Base-by-base conservation (phyloP, 2,113 vertebrate species). In the Amphiprion percula region DNA sequence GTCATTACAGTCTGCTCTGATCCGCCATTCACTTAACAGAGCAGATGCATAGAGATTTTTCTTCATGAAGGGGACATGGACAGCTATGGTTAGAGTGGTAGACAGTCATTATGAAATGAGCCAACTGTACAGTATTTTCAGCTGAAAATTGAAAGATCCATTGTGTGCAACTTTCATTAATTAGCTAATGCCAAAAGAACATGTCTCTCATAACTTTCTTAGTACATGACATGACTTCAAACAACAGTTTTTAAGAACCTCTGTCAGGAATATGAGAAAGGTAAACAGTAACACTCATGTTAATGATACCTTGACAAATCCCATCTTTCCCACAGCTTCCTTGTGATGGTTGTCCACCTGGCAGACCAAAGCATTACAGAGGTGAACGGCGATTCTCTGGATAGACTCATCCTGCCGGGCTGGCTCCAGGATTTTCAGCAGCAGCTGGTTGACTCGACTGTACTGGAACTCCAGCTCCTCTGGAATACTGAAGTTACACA, bases 341-440 rank as follows among this genome's bases (percentile, higher is more conserved):
- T 99, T 99, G 89, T 99, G 98, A 82, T 99, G 97, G 0, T 99
- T 99, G 95, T 99, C 98, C 92, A 99, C 98, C 94, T 99, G 98
- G 91, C 98, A 99, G 87, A 99, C 98, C 83, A 99, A 88, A 23
- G 98, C 98, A 0, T 99, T 99, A 89, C 98, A 99, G 74, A 99
- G 96, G 86, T 99, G 98, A 58, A 99, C 98, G 0, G 98, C 98
- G 0, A 99, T 99, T 68, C 98, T 96, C 95, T 99, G 98, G 94
- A 99, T 99, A 0, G 98, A 99, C 92, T 99, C 98, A 0, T 99
- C 98, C 93, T 99, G 98, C 71, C 97, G 92, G 0, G 95, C 94
- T 4, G 96, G 97, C 91, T 96, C 98, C 77, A 99, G 96, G 86
- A 99, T 99, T 87, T 96, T 97, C 17, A 99, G 95, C 78, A 99